Evolutionary conservation across 2,888 invertebrate genomes (phyloP).

Genomic region (Ceriagrion tenellum): DNA sequence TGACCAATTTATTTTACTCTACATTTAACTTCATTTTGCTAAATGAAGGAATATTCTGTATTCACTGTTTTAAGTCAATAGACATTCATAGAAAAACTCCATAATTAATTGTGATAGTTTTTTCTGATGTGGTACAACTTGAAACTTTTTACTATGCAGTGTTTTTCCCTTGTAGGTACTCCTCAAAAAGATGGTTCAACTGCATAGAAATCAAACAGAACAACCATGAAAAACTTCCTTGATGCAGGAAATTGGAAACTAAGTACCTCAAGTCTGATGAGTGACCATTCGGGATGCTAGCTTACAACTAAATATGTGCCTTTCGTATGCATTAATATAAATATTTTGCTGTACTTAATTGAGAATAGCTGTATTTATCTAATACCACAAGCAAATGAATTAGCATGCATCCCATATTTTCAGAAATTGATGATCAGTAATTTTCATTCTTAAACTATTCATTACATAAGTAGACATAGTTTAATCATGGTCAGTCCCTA

Average conservation of each 20-base stretch:
- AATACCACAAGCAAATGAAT: background rate
- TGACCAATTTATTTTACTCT: background rate
- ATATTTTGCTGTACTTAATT: slow-evolving; percentile 20
- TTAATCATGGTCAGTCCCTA: background rate
- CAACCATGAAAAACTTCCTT: background rate
- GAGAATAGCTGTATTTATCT: background rate
- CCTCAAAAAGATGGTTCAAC: slow-evolving; percentile 69
- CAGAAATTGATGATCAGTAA: background rate
- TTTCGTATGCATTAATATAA: slow-evolving; percentile 21
- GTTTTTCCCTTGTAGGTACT: slow-evolving; percentile 65
- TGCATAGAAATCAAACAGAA: slow-evolving; percentile 36
- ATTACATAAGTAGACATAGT: background rate
- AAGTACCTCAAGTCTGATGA: background rate
- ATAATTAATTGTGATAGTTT: too few species aligned
- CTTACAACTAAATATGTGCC: slow-evolving; percentile 50
- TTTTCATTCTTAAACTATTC: background rate
- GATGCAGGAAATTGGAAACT: background rate
- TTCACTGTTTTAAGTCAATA: too few species aligned
- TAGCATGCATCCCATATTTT: background rate
- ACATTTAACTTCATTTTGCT: background rate
- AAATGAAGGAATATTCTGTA: background rate
- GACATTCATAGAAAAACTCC: too few species aligned
- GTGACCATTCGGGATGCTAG: background rate
- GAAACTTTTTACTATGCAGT: background rate
- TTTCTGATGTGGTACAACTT: too few species aligned